Evolutionary conservation across 2,888 invertebrate genomes (phyloP), one percentile per base, ranked within the genome.

Genomic region (Pogonocherus hispidulus): DNA sequence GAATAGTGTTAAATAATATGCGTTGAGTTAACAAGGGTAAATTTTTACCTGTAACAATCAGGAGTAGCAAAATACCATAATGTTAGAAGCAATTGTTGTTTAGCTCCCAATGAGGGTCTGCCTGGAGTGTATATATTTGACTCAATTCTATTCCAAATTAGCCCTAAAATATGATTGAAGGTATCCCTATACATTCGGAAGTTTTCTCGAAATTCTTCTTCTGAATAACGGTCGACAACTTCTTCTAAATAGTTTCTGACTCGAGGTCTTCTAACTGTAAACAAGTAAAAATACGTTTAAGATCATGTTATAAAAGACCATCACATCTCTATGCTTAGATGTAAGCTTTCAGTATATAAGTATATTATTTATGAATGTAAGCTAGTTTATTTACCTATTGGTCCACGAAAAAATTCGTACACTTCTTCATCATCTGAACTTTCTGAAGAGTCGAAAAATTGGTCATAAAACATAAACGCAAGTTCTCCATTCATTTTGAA

Each of bases 1-100:
- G 22, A 54, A n/a, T n/a, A n/a, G n/a, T n/a, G n/a, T n/a, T n/a
- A n/a, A n/a, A n/a, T n/a, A n/a, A n/a, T n/a, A n/a, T n/a, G n/a
- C n/a, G n/a, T n/a, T n/a, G n/a, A n/a, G n/a, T n/a, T n/a, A n/a
- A n/a, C n/a, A n/a, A n/a, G n/a, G n/a, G n/a, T 56, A 41, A 1
- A 46, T 27, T 4, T 11, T 35, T 16, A 67, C 62, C 49, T 23
- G 51, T 62, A 67, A 27, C 55, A 62, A 44, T 67, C 67, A 19
- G 62, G 67, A 46, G 67, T 67, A 11, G 55, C 62, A 49, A 67
- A 63, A 62, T 62, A 63, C 67, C 62, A 67, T 11, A 67, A 18
- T 27, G 44, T 41, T 18, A 64, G 27, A 19, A 54, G 19, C 20
- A 64, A 46, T 55, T 64, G 47, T 3, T 32, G 3, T 32, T 47